A percentile compares a stretch with the other conserved stretches of the same genome.
These are phyloP conservation scores for Thecocarcelia acutangulata DNA, from an alignment of 2,888 invertebrate genomes.

Conservation along the genomic window DNA sequence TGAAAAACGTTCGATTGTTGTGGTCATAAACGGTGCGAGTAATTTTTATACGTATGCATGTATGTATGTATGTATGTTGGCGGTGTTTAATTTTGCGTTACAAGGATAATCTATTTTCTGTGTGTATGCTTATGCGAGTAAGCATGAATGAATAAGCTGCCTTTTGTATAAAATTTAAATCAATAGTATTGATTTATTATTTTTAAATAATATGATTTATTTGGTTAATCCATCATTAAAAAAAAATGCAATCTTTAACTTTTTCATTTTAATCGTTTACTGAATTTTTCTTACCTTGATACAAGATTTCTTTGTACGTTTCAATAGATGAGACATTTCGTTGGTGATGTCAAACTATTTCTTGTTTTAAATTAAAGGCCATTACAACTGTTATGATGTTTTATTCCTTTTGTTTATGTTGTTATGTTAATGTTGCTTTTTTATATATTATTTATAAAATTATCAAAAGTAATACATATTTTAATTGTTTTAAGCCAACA, in stretches of 20 bases:
- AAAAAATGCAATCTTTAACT: background rate
- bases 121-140: conserved; percentile 3
- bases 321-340: conserved; percentile 78
- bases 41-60: background rate
- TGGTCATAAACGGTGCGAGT: conserved; percentile 27
- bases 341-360: conserved; percentile 45
- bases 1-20: conserved; percentile 30
- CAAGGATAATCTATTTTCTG: conserved; percentile 62
- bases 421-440: background rate
- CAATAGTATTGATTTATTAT: conserved; percentile 66
- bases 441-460: conserved; percentile 35
- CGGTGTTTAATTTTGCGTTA: conserved; percentile 50
- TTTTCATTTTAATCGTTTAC: background rate
- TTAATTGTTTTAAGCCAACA: conserved; percentile 20
- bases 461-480: conserved; percentile 28
- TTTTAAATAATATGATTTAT: conserved; percentile 33
- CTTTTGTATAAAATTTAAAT: conserved; percentile 30
- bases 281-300: conserved; percentile 77
- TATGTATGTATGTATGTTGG: conserved; percentile 16
- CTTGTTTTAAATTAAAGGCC: conserved; percentile 43
- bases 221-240: background rate
- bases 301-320: conserved; percentile 80
- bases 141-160: background rate
- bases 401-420: conserved; percentile 16
- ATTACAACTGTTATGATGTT: conserved; percentile 39